Conservation (phyloP, 2,888 invertebrate genomes). For the Empis stercorea region DNA sequence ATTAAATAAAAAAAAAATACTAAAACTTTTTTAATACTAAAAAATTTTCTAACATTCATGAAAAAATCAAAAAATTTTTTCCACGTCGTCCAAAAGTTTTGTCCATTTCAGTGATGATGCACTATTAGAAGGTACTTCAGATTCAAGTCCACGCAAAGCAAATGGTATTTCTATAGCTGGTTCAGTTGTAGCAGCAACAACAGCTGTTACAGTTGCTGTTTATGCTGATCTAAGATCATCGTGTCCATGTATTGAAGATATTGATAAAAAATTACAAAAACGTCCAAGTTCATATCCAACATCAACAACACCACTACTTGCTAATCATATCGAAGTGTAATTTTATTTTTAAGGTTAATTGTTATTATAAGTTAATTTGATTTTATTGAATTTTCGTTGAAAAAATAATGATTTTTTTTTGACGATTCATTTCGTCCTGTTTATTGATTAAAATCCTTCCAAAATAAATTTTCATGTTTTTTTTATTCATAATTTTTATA, state of each 20-base stretch:
- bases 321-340: slow-evolving; percentile 29
- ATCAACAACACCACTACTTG: slow-evolving; percentile 30
- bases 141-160: slow-evolving; percentile 27
- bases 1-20: no score
- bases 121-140: slow-evolving; percentile 31
- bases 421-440: no score
- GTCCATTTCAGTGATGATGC: slow-evolving; percentile 29
- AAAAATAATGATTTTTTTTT: no score
- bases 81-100: background rate
- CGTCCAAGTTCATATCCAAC: slow-evolving; percentile 29
- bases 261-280: slow-evolving; percentile 19
- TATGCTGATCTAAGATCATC: slow-evolving; percentile 29
- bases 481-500: no score
- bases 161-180: slow-evolving; percentile 29
- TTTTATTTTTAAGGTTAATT: background rate
- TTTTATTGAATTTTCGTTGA: no score
- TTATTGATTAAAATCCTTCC: no score
- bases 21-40: background rate
- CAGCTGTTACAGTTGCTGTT: background rate
- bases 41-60: background rate
- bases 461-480: no score
- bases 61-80: background rate
- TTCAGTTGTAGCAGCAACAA: slow-evolving; percentile 8
- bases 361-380: no score
- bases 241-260: slow-evolving; percentile 26